Conservation (phyloP, 2,888 invertebrate species). For the Acrobeloides nanus region DNA sequence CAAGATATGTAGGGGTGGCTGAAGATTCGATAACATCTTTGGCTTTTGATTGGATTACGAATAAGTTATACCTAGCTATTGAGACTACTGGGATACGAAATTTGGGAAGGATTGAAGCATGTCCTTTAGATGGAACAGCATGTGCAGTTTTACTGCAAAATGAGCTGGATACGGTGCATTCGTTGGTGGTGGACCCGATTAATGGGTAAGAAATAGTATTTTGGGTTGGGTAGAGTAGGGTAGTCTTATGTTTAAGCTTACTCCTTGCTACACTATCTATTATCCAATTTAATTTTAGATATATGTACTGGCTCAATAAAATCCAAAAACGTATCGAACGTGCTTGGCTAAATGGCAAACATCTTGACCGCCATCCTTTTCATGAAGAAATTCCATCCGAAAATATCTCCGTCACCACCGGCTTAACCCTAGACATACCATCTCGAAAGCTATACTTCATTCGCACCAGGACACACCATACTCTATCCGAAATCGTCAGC, state of each 20-base stretch:
- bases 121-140: conserved; percentile 12
- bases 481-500: conserved; percentile 16
- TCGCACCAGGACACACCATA: conserved; percentile 10
- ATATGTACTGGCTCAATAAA: conserved; percentile 34
- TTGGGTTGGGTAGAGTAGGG: neutral
- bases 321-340: conserved; percentile 27
- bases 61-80: conserved; percentile 26
- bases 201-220: conserved; percentile 31
- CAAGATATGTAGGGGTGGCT: too few relatives aligned
- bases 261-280: neutral
- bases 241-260: neutral
- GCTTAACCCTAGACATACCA: conserved; percentile 17
- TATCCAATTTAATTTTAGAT: conserved; percentile 12
- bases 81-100: conserved; percentile 16
- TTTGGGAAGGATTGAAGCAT: conserved; percentile 22
- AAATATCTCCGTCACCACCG: conserved; percentile 17
- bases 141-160: conserved; percentile 14
- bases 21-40: conserved; percentile 25
- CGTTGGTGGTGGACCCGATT: conserved; percentile 26
- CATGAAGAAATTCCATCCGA: conserved; percentile 17
- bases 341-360: conserved; percentile 32
- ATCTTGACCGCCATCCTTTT: conserved; percentile 26
- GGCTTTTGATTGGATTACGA: conserved; percentile 23
- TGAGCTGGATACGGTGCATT: conserved; percentile 26
- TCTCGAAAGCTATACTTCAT: conserved; percentile 16